phyloP scores from a whole-genome alignment of 2,113 vertebrate species.

The Aspiorhynchus laticeps region DNA sequence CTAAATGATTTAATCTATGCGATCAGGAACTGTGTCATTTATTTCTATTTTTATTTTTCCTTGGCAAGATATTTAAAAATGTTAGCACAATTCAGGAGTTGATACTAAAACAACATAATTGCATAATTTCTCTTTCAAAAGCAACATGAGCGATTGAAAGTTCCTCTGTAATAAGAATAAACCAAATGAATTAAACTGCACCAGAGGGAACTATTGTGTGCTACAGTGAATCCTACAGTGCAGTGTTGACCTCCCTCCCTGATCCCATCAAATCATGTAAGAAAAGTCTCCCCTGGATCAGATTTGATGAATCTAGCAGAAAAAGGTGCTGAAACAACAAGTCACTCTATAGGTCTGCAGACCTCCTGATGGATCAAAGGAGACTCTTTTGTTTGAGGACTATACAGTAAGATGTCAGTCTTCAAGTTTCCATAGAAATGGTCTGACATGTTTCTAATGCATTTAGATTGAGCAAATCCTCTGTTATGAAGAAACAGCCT shows the following conservation, averaged over 20 bases:
- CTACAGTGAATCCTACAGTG: background rate
- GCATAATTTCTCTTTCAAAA: background rate
- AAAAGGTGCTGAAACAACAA: background rate
- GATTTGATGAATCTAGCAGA: background rate
- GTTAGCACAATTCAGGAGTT: background rate
- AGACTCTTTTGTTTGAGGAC: background rate
- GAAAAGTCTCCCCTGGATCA: background rate
- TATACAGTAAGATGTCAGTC: background rate
- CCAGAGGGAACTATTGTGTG: background rate
- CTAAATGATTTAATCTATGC: too few species aligned
- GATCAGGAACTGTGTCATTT: too few species aligned
- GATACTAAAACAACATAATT: background rate
- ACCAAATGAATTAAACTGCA: background rate
- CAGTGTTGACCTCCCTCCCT: background rate
- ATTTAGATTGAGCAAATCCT: background rate
- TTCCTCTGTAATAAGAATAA: background rate
- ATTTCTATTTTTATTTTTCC: too few species aligned
- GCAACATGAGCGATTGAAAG: too few species aligned
- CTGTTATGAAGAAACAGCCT: background rate
- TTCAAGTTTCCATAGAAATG: background rate
- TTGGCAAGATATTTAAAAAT: too few species aligned
- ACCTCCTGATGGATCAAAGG: background rate
- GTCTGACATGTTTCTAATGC: background rate
- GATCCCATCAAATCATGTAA: background rate
- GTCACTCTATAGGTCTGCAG: background rate